Conservation (phyloP, 2,888 invertebrate species). For the Pimpla rufipes region DNA sequence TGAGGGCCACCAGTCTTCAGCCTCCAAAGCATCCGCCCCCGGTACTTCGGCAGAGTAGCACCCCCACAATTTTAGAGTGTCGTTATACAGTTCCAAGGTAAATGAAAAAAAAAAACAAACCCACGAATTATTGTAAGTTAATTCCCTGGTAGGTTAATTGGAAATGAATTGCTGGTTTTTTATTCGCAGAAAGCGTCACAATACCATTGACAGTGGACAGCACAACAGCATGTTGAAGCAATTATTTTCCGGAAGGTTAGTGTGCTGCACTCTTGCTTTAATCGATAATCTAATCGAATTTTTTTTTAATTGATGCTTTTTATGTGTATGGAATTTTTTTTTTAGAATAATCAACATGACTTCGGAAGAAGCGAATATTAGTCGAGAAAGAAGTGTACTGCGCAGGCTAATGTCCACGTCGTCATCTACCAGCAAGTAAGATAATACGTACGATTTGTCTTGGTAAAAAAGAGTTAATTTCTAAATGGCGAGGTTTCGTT, state of each 20-base stretch:
- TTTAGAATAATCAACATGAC: slow-evolving; percentile 66
- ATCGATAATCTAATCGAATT: neutral
- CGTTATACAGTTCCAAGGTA: slow-evolving; percentile 71
- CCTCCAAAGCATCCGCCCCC: slow-evolving; percentile 82
- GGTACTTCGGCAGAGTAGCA: slow-evolving; percentile 86
- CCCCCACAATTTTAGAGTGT: slow-evolving; percentile 84
- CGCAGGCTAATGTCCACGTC: slow-evolving; percentile 77
- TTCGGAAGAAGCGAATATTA: slow-evolving; percentile 72
- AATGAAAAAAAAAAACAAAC: slow-evolving; percentile 41
- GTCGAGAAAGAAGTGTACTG: slow-evolving; percentile 78
- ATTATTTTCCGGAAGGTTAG: slow-evolving; percentile 78
- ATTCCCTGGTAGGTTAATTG: neutral
- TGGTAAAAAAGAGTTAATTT: neutral
- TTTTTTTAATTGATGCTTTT: slow-evolving; percentile 18
- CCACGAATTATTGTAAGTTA: too few relatives aligned
- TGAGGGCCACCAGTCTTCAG: slow-evolving; percentile 83
- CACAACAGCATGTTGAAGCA: slow-evolving; percentile 78
- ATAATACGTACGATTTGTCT: slow-evolving; percentile 4
- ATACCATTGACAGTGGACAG: slow-evolving; percentile 78
- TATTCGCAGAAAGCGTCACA: slow-evolving; percentile 77
- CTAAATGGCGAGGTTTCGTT: neutral
- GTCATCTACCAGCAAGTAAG: slow-evolving; percentile 58
- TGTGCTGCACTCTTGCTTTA: neutral
- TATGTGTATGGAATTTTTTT: too few relatives aligned
- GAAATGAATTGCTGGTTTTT: too few relatives aligned